Conservation (phyloP, 1,140 invertebrate species). For the Drosophila baimaii region DNA sequence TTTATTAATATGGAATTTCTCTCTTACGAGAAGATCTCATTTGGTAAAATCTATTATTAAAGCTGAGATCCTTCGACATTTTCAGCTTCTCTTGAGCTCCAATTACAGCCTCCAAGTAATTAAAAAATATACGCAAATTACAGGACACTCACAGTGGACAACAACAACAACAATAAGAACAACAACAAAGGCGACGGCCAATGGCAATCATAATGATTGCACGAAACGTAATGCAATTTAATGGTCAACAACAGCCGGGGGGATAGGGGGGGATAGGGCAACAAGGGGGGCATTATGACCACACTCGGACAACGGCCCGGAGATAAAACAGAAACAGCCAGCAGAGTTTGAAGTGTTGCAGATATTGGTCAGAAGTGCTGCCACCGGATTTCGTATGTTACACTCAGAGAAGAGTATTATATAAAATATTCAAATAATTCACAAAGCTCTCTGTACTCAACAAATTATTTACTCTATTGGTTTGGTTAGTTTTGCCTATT, state of each 20-base stretch:
- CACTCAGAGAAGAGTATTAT: neutral
- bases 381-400: conserved; percentile 19
- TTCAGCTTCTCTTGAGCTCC: conserved; percentile 16
- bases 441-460: no score
- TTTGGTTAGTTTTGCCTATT: neutral
- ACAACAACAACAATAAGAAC: conserved; percentile 25
- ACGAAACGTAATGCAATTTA: conserved; percentile 76
- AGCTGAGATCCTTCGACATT: neutral
- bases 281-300: conserved; percentile 32
- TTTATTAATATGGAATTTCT: no score
- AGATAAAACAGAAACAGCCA: conserved; percentile 42
- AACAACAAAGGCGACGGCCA: conserved; percentile 12
- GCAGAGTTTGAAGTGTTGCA: conserved; percentile 74
- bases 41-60: conserved; percentile 11
- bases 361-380: conserved; percentile 78
- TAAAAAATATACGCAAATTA: conserved; percentile 64
- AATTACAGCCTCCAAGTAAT: conserved; percentile 32
- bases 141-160: conserved; percentile 35
- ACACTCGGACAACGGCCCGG: conserved; percentile 42
- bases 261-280: neutral
- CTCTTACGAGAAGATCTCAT: no score
- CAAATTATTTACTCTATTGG: no score
- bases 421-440: no score
- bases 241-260: conserved; percentile 56
- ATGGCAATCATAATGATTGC: conserved; percentile 70